Base-by-base conservation (phyloP, 2,113 vertebrate species). In the Melanocharis versteri region DNA sequence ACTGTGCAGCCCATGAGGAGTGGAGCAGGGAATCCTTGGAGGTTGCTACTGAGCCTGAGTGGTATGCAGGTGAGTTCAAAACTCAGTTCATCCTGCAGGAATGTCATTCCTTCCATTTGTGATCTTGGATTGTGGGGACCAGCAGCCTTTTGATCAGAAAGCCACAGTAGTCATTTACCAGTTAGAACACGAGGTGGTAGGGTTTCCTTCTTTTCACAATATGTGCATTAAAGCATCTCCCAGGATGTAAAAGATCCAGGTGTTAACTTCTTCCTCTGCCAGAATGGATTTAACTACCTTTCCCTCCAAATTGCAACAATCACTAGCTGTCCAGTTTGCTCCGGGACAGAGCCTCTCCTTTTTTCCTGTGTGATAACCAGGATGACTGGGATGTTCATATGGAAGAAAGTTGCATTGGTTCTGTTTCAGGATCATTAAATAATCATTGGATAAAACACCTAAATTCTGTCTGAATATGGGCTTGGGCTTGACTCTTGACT, bases 11-110 rank as follows among this genome's bases (percentile, higher is more conserved):
- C 47, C 20, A 3, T 19, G n/a, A 70, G n/a, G 5, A 69, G 45
- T 1, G 7, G 31, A 57, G 20, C 37, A 35, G 33, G 18, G 54
- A 90, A 33, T 16, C 17, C 33, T 39, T 28, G 7, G 18, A 37
- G 26, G 18, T 6, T 72, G 31, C 40, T 79, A 8, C 50, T 23
- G 33, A 62, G 28, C n/a, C 45, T 20, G 24, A 58, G 33, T 2
- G 0, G 13, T 53, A 12, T 0, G 0, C 12, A 44, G 6, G 3
- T 48, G 9, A 61, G 37, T 39, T 61, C 6, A 6, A 88, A 53
- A 37, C 13, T 24, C 60, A 31, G 17, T 47, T 79, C 56, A 62
- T 75, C n/a, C 40, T 51, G 22, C 53, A 85, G 37, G 48, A 75
- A 39, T 2, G 2, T 23, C 19, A 64, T 73, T 70, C 60, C 4